Evolutionary conservation across 1,140 invertebrate genomes (phyloP).

Genomic region (Pseudomyrmex concolor): DNA sequence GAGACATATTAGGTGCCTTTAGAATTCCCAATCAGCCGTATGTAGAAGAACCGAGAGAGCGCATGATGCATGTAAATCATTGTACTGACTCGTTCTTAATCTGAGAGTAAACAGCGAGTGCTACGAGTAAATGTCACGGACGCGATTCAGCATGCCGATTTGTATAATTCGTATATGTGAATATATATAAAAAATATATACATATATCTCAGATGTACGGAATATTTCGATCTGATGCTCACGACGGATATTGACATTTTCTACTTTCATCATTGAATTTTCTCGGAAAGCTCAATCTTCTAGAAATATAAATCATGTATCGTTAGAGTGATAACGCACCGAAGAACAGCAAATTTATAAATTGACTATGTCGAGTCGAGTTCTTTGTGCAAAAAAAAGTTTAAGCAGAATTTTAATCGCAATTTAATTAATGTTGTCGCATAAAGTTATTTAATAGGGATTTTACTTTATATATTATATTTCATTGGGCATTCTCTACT

Average conservation of each 20-base stretch:
- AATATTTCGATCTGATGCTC: not conserved
- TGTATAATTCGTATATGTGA: not conserved
- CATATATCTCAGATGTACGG: no score
- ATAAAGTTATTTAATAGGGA: constrained; percentile 14
- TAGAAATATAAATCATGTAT: not conserved
- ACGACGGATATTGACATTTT: not conserved
- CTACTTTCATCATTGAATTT: constrained; percentile 15
- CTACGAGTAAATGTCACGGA: not conserved
- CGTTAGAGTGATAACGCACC: not conserved
- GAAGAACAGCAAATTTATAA: not conserved
- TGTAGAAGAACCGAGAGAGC: constrained; percentile 2
- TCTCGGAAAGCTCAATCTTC: not conserved
- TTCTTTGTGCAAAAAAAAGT: not conserved
- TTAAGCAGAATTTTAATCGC: constrained; percentile 25
- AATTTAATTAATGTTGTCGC: constrained; percentile 23
- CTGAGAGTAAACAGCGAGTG: not conserved
- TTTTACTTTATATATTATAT: not conserved
- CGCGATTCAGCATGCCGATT: not conserved
- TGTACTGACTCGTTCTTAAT: constrained; percentile 21
- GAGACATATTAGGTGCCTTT: constrained; percentile 42
- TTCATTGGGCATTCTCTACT: constrained; percentile 34
- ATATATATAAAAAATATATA: not conserved
- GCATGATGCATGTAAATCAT: constrained; percentile 5
- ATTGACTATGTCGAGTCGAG: not conserved
- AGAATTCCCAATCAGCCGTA: constrained; percentile 18